Evolutionary conservation across 1,140 invertebrate genomes (phyloP).

Genomic region (Ceratosolen solmsi): DNA sequence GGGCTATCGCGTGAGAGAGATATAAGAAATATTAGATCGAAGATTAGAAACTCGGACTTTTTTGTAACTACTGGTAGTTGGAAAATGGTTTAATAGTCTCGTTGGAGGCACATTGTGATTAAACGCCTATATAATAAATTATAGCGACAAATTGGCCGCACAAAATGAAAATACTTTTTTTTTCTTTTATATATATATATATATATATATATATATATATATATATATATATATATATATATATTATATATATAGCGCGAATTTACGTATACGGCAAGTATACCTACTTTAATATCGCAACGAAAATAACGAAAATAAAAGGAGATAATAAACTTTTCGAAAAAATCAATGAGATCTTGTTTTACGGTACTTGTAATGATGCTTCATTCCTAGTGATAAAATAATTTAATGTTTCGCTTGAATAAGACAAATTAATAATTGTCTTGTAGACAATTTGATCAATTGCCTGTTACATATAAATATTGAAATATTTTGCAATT

Average conservation of each 20-base stretch:
- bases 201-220: no score
- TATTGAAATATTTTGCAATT: no score
- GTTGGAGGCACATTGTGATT: no score
- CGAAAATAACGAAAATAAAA: slow-evolving; percentile 9
- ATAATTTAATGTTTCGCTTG: background rate
- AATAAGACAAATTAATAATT: background rate
- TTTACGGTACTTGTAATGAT: slow-evolving; percentile 15
- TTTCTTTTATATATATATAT: no score
- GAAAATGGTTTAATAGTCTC: no score
- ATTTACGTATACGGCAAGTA: background rate
- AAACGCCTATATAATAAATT: background rate
- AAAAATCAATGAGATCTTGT: background rate
- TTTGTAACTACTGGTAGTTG: no score
- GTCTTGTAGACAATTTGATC: background rate
- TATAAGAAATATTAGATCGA: no score
- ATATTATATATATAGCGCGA: no score
- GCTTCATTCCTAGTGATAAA: background rate
- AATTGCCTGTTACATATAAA: no score
- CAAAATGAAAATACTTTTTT: background rate
- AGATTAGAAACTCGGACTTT: no score
- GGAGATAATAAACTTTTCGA: background rate
- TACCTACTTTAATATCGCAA: background rate
- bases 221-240: no score
- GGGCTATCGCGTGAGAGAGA: no score
- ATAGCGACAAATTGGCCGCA: background rate